phyloP scores from a whole-genome alignment of 2,113 vertebrate species.

The Chamaea fasciata region DNA sequence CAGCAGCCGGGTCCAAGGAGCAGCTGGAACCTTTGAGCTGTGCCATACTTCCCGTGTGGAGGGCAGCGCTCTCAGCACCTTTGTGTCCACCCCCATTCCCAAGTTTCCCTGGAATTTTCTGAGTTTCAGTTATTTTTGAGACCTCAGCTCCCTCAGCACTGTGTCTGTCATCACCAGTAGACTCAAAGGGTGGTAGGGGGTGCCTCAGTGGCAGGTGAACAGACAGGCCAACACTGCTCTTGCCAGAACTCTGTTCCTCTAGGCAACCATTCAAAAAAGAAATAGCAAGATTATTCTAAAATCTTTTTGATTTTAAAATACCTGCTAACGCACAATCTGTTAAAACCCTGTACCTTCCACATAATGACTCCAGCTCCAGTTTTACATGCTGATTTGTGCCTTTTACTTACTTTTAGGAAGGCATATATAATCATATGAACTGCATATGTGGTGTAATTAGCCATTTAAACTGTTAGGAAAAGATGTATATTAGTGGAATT shows the following conservation, averaged over 20 bases:
- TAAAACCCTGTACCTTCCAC: not conserved
- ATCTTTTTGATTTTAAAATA: not conserved
- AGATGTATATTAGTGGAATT: not conserved
- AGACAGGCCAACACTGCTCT: not conserved
- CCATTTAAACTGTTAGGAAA: not conserved
- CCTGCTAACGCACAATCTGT: not conserved
- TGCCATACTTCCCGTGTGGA: accelerated
- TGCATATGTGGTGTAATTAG: not conserved
- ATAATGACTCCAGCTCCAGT: not conserved
- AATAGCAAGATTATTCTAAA: not conserved
- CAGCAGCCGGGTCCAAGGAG: accelerated
- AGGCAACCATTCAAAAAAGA: not conserved
- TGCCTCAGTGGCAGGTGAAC: not conserved
- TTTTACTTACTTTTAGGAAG: not conserved
- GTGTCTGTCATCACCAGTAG: not conserved
- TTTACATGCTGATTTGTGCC: not conserved
- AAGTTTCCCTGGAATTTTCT: not conserved
- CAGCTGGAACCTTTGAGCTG: not conserved
- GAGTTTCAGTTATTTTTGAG: not conserved
- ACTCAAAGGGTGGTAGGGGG: not conserved
- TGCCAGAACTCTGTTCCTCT: not conserved
- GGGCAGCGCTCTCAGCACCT: not conserved
- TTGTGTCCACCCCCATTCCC: not conserved
- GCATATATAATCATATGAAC: not conserved
- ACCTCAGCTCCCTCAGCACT: not conserved